Base-by-base conservation (phyloP, 2,113 vertebrate species). In the Oreotragus oreotragus region DNA sequence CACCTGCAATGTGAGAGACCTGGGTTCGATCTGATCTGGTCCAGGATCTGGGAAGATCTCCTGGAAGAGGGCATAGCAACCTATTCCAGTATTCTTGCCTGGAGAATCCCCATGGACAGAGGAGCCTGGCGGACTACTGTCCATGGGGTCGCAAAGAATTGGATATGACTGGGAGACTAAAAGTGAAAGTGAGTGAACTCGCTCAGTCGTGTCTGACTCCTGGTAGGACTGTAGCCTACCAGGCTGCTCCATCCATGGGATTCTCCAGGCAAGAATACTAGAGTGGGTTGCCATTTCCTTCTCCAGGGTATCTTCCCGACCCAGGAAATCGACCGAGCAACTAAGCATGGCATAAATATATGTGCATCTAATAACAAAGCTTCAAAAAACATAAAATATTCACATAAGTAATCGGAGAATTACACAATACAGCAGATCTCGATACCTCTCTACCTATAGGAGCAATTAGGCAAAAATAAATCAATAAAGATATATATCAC, bases 301-400 rank as follows among this genome's bases (percentile, higher is more conserved):
- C 66, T 73, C 66, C 19, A 39, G n/a, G n/a, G 21, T 12, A 39
- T 39, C 66, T 39, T 23, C n/a, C 19, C 0, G 2, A 39, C n/a
- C n/a, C n/a, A 73, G n/a, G 11, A n/a, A 39, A 73, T 39, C 2
- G 0, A 73, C n/a, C 3, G 66, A 73, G n/a, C 0, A 0, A 73
- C 10, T 73, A 73, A 73, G 66, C 66, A 39, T 39, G n/a, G 10
- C 66, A 39, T 73, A 39, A 86, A n/a, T 47, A 6, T 11, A 45
- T 25, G 83, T 28, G 92, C 1, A 36, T 55, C 27, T 66, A 66
- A 73, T 81, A 81, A 84, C 21, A 53, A 88, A 94, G 43, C 27
- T 93, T 90, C 94, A 97, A 86, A 94, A 86, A 83, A 83, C 19
- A 60, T 88, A 85, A 70, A 88, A 43, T 27, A 58, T 58, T 58